Conservation (phyloP, 2,888 invertebrate genomes). For the Protonemura montana region DNA sequence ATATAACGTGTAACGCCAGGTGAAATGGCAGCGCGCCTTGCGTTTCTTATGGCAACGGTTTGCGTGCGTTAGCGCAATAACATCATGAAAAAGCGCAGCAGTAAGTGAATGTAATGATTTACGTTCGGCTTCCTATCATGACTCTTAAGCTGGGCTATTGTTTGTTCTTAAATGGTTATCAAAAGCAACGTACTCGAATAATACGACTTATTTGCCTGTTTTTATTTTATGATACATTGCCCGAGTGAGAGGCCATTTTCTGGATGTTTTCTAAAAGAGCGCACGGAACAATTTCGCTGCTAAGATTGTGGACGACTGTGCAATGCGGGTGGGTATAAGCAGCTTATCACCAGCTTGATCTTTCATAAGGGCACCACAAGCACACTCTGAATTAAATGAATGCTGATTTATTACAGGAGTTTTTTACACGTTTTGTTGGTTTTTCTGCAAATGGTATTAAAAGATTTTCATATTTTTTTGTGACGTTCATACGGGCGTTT, state of each 20-base stretch:
- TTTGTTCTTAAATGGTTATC: conserved; percentile 43
- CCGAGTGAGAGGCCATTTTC: not conserved
- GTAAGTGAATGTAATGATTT: conserved; percentile 40
- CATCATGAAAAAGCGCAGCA: conserved; percentile 26
- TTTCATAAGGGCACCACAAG: not conserved
- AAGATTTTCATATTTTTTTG: not conserved
- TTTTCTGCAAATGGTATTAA: not conserved
- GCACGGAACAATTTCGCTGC: not conserved
- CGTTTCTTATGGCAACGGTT: not conserved
- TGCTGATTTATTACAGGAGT: not conserved
- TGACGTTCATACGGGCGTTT: too few relatives aligned
- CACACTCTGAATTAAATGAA: not conserved
- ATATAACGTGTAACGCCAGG: not conserved
- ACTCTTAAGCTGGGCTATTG: conserved; percentile 23
- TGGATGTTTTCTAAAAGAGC: not conserved
- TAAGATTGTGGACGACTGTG: not conserved
- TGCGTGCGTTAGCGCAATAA: conserved; percentile 40
- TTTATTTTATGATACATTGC: conserved; percentile 7
- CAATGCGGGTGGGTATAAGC: not conserved
- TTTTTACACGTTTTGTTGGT: conserved; percentile 3
- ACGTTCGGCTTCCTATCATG: conserved; percentile 35
- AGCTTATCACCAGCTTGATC: not conserved
- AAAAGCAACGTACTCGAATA: conserved; percentile 14
- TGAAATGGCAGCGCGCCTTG: not conserved
- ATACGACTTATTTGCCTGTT: conserved; percentile 16